Evolutionary conservation across 2,113 vertebrate species (phyloP).

Genomic region (Lampris incognitus): DNA sequence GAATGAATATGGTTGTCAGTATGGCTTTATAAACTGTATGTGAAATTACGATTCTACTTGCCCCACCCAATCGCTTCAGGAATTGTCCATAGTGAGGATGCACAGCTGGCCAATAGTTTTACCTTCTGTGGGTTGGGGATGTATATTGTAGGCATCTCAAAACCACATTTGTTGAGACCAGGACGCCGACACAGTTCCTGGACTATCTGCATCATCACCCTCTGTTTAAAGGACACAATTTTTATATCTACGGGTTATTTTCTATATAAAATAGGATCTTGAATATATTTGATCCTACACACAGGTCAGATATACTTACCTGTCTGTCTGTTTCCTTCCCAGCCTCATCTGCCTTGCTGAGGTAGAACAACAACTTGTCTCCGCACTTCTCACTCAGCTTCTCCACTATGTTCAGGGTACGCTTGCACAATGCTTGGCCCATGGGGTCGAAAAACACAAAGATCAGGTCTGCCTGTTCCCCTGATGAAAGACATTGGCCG

Average conservation of each 20-base stretch:
- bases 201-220: slow-evolving; percentile 89
- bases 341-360: slow-evolving; percentile 85
- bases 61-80: not conserved
- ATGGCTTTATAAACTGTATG: not conserved
- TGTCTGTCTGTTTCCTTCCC: slow-evolving; percentile 84
- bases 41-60: not conserved
- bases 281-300: not conserved
- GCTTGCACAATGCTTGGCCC: slow-evolving; percentile 87
- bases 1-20: not conserved
- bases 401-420: slow-evolving; percentile 86
- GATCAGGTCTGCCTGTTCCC: slow-evolving; percentile 83
- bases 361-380: slow-evolving; percentile 84
- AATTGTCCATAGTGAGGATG: not conserved
- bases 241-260: not conserved
- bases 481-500: slow-evolving; percentile 56
- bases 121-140: slow-evolving; percentile 86
- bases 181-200: slow-evolving; percentile 86
- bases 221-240: slow-evolving; percentile 59
- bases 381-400: slow-evolving; percentile 81
- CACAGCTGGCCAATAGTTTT: slow-evolving; percentile 10
- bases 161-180: slow-evolving; percentile 87
- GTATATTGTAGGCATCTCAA: slow-evolving; percentile 87
- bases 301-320: slow-evolving; percentile 46
- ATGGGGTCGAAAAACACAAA: slow-evolving; percentile 87
- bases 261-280: not conserved